These are phyloP conservation scores for Datnioides undecimradiatus DNA, from an alignment of 2,113 vertebrate genomes.

Conservation along the genomic window DNA sequence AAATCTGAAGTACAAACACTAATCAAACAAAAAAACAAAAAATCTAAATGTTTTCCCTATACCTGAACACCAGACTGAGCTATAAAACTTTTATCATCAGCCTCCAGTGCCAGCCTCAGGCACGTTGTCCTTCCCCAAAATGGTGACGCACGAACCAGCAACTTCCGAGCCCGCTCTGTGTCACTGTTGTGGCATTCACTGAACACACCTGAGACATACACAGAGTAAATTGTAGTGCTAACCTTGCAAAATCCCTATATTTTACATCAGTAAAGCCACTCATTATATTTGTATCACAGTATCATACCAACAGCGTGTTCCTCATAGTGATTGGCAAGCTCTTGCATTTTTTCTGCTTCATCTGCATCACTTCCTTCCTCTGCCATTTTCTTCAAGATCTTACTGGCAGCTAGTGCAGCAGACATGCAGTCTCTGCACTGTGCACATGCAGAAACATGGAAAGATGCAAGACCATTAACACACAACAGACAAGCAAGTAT, in stretches of 20 bases:
- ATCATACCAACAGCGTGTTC: constrained; percentile 89
- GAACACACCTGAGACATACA: constrained; percentile 85
- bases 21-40: background rate
- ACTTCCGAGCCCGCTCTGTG: constrained; percentile 87
- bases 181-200: constrained; percentile 90
- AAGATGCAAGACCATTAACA: background rate
- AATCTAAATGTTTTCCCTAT: background rate
- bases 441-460: constrained; percentile 11
- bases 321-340: constrained; percentile 88
- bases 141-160: constrained; percentile 88
- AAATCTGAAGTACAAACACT: background rate
- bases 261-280: background rate
- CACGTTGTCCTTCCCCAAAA: constrained; percentile 94
- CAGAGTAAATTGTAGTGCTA: background rate
- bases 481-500: background rate
- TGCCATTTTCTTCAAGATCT: constrained; percentile 92
- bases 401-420: constrained; percentile 92
- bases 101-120: constrained; percentile 91
- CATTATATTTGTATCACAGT: background rate
- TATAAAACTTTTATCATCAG: constrained; percentile 91
- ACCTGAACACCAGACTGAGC: constrained; percentile 96
- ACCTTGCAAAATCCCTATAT: background rate
- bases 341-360: constrained; percentile 84
- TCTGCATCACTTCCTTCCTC: constrained; percentile 88
- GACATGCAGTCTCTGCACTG: constrained; percentile 88